phyloP scores from a whole-genome alignment of 2,797 vertebrate species.

The Pangasius sanitwongsei region DNA sequence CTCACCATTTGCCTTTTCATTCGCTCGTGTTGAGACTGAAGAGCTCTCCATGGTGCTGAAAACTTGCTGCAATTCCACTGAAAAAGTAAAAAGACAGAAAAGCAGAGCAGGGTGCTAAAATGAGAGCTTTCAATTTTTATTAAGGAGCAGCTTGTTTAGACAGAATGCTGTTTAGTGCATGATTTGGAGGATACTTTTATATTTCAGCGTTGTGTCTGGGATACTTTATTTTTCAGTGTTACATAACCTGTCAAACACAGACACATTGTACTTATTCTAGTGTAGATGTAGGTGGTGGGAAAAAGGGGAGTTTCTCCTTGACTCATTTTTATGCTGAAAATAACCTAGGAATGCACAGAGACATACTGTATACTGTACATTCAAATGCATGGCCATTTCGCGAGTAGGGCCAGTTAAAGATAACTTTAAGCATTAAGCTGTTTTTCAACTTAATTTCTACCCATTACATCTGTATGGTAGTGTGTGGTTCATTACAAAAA shows the following conservation, averaged over 20 bases:
- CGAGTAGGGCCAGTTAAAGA: not conserved
- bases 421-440: not conserved
- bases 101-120: constrained; percentile 63
- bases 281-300: constrained; percentile 31
- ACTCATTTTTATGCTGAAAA: constrained; percentile 13
- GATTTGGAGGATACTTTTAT: constrained; percentile 61
- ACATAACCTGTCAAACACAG: constrained; percentile 34
- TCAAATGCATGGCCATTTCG: not conserved
- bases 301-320: constrained; percentile 25
- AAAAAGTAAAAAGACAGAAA: constrained; percentile 42
- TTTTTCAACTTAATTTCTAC: not conserved
- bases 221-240: constrained; percentile 25
- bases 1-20: constrained; percentile 22
- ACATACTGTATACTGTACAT: not conserved
- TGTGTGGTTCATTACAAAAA: not conserved
- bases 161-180: constrained; percentile 79
- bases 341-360: not conserved
- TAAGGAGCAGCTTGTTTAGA: constrained; percentile 77
- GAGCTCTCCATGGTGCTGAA: constrained; percentile 76
- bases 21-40: constrained; percentile 4
- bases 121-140: constrained; percentile 76
- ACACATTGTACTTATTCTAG: constrained; percentile 1
- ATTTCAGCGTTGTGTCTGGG: no score
- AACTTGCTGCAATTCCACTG: constrained; percentile 45
- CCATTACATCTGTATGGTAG: not conserved